These are phyloP conservation scores for Calidris pygmaea DNA, from an alignment of 2,113 vertebrate genomes.

Conservation along the genomic window DNA sequence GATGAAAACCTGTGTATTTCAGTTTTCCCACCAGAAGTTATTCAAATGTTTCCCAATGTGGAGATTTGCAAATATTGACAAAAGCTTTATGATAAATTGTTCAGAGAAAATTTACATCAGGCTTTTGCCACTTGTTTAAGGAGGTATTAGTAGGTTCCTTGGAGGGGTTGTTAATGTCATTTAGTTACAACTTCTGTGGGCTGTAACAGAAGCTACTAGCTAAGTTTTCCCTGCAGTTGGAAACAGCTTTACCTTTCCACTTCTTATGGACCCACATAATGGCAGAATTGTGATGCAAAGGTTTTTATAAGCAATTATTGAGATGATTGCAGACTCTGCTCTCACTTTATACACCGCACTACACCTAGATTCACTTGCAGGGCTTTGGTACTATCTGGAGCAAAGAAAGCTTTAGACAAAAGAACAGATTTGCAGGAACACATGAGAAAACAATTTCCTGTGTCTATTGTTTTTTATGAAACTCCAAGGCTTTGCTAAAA, in stretches of 20 bases:
- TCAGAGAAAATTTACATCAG: background rate
- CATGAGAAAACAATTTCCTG: background rate
- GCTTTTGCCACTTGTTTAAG: background rate
- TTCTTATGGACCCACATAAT: background rate
- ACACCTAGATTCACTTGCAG: background rate
- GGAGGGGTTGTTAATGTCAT: background rate
- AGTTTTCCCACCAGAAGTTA: background rate
- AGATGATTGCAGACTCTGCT: background rate
- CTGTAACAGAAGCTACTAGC: background rate
- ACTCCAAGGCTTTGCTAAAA: background rate
- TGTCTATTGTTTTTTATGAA: background rate
- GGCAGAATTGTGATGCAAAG: background rate
- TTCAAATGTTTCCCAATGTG: accelerated
- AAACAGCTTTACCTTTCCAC: background rate
- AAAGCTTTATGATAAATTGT: background rate
- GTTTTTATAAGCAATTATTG: background rate
- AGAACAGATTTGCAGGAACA: background rate
- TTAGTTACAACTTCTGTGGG: background rate
- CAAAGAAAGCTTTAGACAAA: background rate
- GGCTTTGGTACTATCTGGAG: background rate
- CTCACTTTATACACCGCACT: background rate
- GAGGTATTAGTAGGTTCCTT: background rate
- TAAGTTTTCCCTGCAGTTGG: background rate
- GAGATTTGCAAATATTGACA: background rate
- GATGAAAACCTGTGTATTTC: background rate